Percentiles rank a stretch among this genome's conserved stretches.
These are phyloP conservation scores for Plecotus auritus DNA, from an alignment of 2,113 vertebrate species.

Conservation along the genomic window DNA sequence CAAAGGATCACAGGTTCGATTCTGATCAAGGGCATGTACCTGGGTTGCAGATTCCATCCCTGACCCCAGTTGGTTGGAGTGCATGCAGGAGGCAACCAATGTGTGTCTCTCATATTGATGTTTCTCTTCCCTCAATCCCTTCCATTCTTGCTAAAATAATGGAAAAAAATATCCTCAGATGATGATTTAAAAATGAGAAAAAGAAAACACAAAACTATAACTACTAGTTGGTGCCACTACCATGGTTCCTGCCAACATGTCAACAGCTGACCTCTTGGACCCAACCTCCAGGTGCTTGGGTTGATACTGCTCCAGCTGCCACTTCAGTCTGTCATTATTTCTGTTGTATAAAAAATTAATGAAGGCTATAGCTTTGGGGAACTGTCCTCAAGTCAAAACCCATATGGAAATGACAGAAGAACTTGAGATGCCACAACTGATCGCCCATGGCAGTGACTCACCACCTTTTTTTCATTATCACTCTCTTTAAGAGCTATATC, in stretches of 20 bases:
- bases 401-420: not conserved
- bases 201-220: too few relatives aligned
- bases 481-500: not conserved
- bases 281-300: not conserved
- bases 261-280: not conserved
- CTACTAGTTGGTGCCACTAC: not conserved
- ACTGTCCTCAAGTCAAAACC: not conserved
- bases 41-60: too few relatives aligned
- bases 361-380: not conserved
- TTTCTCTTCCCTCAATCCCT: too few relatives aligned
- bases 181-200: too few relatives aligned
- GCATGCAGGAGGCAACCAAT: too few relatives aligned
- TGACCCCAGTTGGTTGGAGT: too few relatives aligned
- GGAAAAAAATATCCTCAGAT: too few relatives aligned
- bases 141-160: too few relatives aligned
- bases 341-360: not conserved
- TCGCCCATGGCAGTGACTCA: not conserved
- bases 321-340: not conserved
- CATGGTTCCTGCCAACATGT: not conserved
- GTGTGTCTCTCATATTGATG: too few relatives aligned
- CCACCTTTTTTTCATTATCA: not conserved
- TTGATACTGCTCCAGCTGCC: not conserved
- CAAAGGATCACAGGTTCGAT: too few relatives aligned
- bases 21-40: too few relatives aligned
- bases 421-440: not conserved